Evolutionary conservation across 1,140 invertebrate genomes (phyloP).

Genomic region (Drosophila ercepeae): DNA sequence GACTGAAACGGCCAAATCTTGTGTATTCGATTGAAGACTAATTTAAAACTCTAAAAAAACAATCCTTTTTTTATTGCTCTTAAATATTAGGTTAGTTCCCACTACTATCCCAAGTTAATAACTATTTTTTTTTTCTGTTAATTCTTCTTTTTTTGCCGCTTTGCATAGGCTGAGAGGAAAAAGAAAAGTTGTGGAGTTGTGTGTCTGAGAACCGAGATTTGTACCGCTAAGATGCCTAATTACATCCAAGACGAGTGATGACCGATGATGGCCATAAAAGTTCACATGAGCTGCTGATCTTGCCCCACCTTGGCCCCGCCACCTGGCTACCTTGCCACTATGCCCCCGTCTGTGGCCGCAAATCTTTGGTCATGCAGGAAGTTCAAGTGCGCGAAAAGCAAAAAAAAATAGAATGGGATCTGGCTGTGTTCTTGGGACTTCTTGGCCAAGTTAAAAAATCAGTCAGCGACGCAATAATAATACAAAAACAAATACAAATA

Average conservation of each 20-base stretch:
- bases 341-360: not conserved
- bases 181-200: not conserved
- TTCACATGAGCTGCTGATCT: slow-evolving; percentile 44
- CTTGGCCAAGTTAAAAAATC: not conserved
- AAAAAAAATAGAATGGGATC: not conserved
- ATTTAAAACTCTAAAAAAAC: not conserved
- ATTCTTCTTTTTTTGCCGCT: not conserved
- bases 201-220: slow-evolving; percentile 34
- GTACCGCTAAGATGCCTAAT: slow-evolving; percentile 76
- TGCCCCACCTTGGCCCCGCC: not conserved
- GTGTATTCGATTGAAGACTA: no score
- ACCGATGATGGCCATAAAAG: slow-evolving; percentile 61
- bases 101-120: not conserved
- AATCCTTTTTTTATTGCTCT: not conserved
- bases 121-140: not conserved
- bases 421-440: slow-evolving; percentile 21
- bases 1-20: no score
- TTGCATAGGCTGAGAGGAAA: slow-evolving; percentile 5
- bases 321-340: not conserved
- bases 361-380: slow-evolving; percentile 68
- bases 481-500: slow-evolving; percentile 30
- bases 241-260: slow-evolving; percentile 60
- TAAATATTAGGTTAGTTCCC: not conserved
- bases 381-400: slow-evolving; percentile 64
- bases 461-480: slow-evolving; percentile 34